Conservation (phyloP, 2,888 invertebrate species). For the Reticulitermes lucifugus region DNA sequence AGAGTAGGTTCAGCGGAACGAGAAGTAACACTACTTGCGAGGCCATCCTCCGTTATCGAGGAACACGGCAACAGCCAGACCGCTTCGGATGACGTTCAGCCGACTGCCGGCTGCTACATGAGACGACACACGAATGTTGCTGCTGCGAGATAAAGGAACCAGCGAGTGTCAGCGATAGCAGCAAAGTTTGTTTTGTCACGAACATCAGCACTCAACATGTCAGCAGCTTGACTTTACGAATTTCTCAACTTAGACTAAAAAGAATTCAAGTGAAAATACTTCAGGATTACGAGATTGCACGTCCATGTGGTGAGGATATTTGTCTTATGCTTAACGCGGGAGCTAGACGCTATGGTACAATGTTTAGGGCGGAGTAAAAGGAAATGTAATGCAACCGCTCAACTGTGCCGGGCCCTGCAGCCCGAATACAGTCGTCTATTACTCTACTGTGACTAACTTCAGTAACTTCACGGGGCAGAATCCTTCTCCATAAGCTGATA, state of each 20-base stretch:
- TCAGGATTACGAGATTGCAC: not conserved
- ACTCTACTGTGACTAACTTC: too few species aligned
- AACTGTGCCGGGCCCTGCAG: too few species aligned
- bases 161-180: not conserved
- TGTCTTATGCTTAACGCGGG: not conserved
- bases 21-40: not conserved
- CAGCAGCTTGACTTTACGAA: not conserved
- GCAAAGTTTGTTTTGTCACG: conserved; percentile 1
- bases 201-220: not conserved
- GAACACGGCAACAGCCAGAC: not conserved
- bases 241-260: not conserved
- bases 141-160: not conserved
- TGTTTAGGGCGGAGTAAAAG: too few species aligned
- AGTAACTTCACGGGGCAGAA: too few species aligned
- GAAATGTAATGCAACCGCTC: too few species aligned
- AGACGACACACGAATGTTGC: not conserved
- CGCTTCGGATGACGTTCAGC: not conserved
- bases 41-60: not conserved
- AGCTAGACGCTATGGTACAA: too few species aligned
- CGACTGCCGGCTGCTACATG: conserved; percentile 6
- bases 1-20: not conserved
- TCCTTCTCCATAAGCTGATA: too few species aligned
- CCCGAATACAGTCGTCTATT: too few species aligned
- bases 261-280: not conserved
- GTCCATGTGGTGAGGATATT: not conserved